A percentile compares a stretch with the other conserved stretches of the same genome.
phyloP scores from a whole-genome alignment of 64 coral and sea anemone species.

The Actinia tenebrosa region DNA sequence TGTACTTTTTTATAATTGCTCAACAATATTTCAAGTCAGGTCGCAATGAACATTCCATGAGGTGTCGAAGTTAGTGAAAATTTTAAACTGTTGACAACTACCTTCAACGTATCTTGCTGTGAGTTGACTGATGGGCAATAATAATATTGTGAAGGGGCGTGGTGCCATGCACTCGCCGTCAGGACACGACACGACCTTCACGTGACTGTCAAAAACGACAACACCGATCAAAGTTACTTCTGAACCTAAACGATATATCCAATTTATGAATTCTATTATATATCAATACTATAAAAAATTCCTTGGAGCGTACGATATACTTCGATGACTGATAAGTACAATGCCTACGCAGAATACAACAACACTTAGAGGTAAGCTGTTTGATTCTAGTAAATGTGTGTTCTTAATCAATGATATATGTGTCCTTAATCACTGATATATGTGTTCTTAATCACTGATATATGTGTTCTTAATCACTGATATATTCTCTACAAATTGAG shows the following conservation, averaged over 20 bases:
- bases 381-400: neutral
- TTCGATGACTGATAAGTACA: neutral
- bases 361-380: neutral
- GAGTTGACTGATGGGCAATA: neutral
- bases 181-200: neutral
- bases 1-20: too few relatives aligned
- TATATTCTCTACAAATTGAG: too few relatives aligned
- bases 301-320: neutral
- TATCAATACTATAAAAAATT: neutral
- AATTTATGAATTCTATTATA: neutral
- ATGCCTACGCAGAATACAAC: neutral
- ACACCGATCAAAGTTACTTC: neutral
- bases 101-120: neutral
- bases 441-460: too few relatives aligned
- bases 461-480: too few relatives aligned
- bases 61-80: too few relatives aligned
- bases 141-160: constrained; percentile 2
- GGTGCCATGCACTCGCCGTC: neutral
- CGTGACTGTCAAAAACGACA: neutral
- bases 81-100: too few relatives aligned
- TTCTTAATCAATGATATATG: too few relatives aligned
- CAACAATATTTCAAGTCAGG: too few relatives aligned
- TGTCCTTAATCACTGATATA: too few relatives aligned
- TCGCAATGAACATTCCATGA: too few relatives aligned
- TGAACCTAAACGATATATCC: neutral